These are phyloP conservation scores for Drosophila neotestacea DNA, from an alignment of 2,888 invertebrate genomes.

Conservation along the genomic window DNA sequence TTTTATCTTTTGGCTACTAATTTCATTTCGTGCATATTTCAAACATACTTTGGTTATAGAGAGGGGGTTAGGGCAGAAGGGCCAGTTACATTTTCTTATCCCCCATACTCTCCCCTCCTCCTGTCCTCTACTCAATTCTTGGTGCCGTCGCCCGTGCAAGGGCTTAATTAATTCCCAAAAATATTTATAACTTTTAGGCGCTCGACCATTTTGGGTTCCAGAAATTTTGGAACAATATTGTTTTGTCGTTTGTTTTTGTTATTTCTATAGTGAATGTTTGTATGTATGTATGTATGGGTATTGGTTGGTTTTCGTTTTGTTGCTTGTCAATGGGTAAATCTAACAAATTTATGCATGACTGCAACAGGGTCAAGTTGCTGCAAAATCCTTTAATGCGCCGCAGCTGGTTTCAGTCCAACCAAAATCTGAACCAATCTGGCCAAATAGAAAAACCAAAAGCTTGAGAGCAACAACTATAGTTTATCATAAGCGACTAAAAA, in stretches of 20 bases:
- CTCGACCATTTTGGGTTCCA: slow-evolving; percentile 46
- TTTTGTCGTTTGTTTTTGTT: slow-evolving; percentile 39
- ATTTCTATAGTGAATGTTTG: slow-evolving; percentile 17
- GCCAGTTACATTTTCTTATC: slow-evolving; percentile 16
- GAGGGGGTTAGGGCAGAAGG: background rate
- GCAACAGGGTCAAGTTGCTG: slow-evolving; percentile 76
- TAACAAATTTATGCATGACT: slow-evolving; percentile 79
- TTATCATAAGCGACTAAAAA: background rate
- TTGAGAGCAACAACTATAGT: slow-evolving; percentile 11
- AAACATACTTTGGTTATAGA: slow-evolving; percentile 35
- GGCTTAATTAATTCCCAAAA: slow-evolving; percentile 75
- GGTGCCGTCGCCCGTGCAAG: slow-evolving; percentile 36
- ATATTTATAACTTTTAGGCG: slow-evolving; percentile 70
- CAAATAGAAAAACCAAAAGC: slow-evolving; percentile 35
- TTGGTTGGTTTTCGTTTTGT: slow-evolving; percentile 37
- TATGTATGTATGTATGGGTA: slow-evolving; percentile 19
- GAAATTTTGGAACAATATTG: slow-evolving; percentile 62
- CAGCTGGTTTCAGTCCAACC: slow-evolving; percentile 55
- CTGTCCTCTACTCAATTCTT: slow-evolving; percentile 1
- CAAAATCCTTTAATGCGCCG: slow-evolving; percentile 75
- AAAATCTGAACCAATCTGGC: slow-evolving; percentile 44
- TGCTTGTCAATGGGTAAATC: slow-evolving; percentile 70
- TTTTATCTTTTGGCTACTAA: slow-evolving; percentile 74
- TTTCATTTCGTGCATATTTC: slow-evolving; percentile 74
- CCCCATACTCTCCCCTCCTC: background rate